Conservation (phyloP, 1,140 invertebrate genomes). For the Trichoplusia ni region DNA sequence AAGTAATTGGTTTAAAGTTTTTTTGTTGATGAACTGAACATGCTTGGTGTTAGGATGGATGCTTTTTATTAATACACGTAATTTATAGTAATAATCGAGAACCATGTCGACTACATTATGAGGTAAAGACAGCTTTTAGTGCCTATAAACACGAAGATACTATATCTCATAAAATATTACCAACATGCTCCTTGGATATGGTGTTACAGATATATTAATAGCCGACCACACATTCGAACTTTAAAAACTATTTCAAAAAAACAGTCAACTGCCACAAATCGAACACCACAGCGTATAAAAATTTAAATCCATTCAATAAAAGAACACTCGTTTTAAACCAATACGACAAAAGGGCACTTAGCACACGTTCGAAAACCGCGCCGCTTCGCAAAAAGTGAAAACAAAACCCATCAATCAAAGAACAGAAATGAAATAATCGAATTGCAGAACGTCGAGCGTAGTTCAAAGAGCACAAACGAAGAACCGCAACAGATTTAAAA, state of each 20-base stretch:
- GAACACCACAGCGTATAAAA: neutral
- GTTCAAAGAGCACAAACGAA: constrained; percentile 70
- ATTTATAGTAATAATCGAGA: neutral
- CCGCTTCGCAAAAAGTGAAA: constrained; percentile 33
- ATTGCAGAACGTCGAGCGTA: constrained; percentile 69
- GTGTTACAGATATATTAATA: neutral
- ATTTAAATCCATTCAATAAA: constrained; percentile 28
- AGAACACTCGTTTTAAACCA: constrained; percentile 24
- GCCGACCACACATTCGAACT: neutral
- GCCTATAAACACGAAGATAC: neutral
- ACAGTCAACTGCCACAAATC: constrained; percentile 1
- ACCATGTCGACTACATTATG: constrained; percentile 3
- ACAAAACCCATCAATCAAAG: constrained; percentile 76
- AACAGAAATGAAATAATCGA: constrained; percentile 75
- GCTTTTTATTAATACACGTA: neutral
- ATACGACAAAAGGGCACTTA: constrained; percentile 53
- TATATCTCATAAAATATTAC: neutral
- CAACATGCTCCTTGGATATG: neutral
- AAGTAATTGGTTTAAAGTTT: constrained; percentile 19
- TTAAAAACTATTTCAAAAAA: neutral
- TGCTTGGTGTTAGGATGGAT: neutral
- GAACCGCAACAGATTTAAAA: constrained; percentile 67
- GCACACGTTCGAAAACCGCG: constrained; percentile 50
- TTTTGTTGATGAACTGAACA: neutral
- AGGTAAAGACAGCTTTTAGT: neutral